phyloP scores from a whole-genome alignment of 1,140 invertebrate species.

The Orius insidiosus region DNA sequence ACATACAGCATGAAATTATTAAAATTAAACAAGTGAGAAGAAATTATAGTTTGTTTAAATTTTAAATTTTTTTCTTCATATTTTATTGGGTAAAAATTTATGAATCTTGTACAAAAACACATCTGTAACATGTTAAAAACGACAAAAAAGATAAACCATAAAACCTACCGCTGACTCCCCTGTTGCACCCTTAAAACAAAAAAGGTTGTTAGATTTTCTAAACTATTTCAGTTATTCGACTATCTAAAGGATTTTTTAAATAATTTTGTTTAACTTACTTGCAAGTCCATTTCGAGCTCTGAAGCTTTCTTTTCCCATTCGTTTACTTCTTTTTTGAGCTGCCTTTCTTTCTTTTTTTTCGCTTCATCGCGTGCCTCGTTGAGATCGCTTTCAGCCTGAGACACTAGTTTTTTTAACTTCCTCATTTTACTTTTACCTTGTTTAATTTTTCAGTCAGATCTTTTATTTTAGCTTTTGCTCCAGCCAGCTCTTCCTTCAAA shows the following conservation, averaged over 20 bases:
- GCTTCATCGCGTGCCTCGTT: slow-evolving; percentile 35
- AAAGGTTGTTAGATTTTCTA: slow-evolving; percentile 2
- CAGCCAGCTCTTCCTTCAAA: slow-evolving; percentile 31
- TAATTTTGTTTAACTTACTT: slow-evolving; percentile 25
- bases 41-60: too few relatives aligned
- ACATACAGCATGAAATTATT: too few relatives aligned
- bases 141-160: neutral
- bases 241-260: slow-evolving; percentile 5
- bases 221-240: slow-evolving; percentile 5
- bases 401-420: neutral
- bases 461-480: slow-evolving; percentile 26
- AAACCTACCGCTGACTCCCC: slow-evolving; percentile 11
- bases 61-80: too few relatives aligned
- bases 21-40: too few relatives aligned
- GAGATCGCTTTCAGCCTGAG: slow-evolving; percentile 5
- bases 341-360: slow-evolving; percentile 32
- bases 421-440: slow-evolving; percentile 29
- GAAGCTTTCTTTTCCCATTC: slow-evolving; percentile 39
- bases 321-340: slow-evolving; percentile 32
- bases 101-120: too few relatives aligned
- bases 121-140: too few relatives aligned
- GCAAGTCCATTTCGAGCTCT: slow-evolving; percentile 41
- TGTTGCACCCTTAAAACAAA: slow-evolving; percentile 11
- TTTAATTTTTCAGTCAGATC: slow-evolving; percentile 41
- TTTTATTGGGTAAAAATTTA: too few relatives aligned